Evolutionary conservation across 2,888 invertebrate genomes (phyloP), one percentile per base, ranked within the genome.

Genomic region (Conchocele bisecta): DNA sequence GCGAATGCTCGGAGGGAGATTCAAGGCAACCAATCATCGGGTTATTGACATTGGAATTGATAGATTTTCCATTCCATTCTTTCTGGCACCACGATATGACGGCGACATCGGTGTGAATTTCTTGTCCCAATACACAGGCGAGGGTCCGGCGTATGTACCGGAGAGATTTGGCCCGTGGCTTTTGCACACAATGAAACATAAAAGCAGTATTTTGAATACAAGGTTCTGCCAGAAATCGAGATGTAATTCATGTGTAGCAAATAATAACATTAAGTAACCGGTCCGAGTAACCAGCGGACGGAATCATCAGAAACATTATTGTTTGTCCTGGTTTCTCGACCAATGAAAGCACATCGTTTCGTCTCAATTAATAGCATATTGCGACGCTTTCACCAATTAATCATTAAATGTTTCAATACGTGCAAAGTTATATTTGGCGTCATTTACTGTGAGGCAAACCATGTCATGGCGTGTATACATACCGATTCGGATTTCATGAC

Each of bases 401-500:
- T n/a, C n/a, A n/a, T n/a, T n/a, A n/a, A n/a, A n/a, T n/a, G n/a
- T n/a, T n/a, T n/a, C n/a, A n/a, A n/a, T n/a, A n/a, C n/a, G n/a
- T n/a, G n/a, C n/a, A n/a, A n/a, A n/a, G 68, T 44, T n/a, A n/a
- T n/a, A n/a, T n/a, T n/a, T n/a, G n/a, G n/a, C n/a, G n/a, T n/a
- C n/a, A n/a, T n/a, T n/a, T n/a, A n/a, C n/a, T n/a, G n/a, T n/a
- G n/a, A n/a, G n/a, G n/a, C n/a, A n/a, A n/a, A n/a, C n/a, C n/a
- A n/a, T n/a, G n/a, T n/a, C n/a, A n/a, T n/a, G n/a, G n/a, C n/a
- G n/a, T n/a, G n/a, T n/a, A n/a, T n/a, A 17, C 84, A 75, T 42
- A 68, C 67, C n/a, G 83, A 83, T 56, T 79, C 83, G 1, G 76
- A 78, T 50, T 79, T 81, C 42, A 74, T 81, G 65, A 81, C 81